Percentiles rank a stretch among this genome's conserved stretches.
Conservation (phyloP, 2,888 invertebrate species). For the Andricus curvator region DNA sequence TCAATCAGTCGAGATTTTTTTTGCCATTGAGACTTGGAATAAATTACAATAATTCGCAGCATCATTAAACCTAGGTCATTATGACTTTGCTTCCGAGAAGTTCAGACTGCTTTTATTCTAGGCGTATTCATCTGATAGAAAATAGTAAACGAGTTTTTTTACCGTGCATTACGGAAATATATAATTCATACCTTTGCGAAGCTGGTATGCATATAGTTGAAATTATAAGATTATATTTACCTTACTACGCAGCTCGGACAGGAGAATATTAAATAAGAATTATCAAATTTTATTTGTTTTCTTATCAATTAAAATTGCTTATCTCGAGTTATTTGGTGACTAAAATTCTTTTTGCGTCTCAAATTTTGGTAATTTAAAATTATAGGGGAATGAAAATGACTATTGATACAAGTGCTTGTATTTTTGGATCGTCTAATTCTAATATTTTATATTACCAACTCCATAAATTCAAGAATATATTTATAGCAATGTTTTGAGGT, state of each 20-base stretch:
- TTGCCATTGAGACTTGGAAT: not conserved
- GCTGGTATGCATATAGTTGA: not conserved
- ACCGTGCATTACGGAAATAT: not conserved
- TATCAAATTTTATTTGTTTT: not conserved
- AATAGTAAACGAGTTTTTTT: not conserved
- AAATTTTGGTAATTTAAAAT: too few relatives aligned
- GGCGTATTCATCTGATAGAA: not conserved
- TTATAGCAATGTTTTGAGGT: not conserved
- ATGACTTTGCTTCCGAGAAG: not conserved
- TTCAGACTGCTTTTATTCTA: not conserved
- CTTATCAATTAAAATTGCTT: not conserved
- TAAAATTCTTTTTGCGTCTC: too few relatives aligned
- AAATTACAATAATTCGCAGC: constrained; percentile 3
- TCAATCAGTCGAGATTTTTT: not conserved
- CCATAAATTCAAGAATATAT: too few relatives aligned
- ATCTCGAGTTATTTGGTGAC: too few relatives aligned
- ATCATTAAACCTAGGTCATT: not conserved
- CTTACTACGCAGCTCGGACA: too few relatives aligned
- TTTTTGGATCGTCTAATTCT: too few relatives aligned
- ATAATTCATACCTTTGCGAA: not conserved
- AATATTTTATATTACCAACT: too few relatives aligned
- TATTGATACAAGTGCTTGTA: too few relatives aligned
- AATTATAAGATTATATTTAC: not conserved
- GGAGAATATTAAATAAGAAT: not conserved
- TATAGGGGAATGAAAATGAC: too few relatives aligned